Base-by-base conservation (phyloP, 2,113 vertebrate species). In the Uria lomvia region DNA sequence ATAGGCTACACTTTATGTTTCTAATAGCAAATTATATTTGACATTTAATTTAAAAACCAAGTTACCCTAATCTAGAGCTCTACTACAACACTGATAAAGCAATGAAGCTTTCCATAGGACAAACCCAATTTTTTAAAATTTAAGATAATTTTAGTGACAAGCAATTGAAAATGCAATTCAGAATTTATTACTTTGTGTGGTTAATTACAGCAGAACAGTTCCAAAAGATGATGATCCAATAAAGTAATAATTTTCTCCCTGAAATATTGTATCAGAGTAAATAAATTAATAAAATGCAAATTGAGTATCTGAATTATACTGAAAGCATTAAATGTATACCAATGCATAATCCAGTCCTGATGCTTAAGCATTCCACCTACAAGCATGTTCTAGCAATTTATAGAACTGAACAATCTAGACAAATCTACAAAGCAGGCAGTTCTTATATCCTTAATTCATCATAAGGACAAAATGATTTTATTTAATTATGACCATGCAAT, bases 21-120 rank as follows among this genome's bases (percentile, higher is more conserved):
- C 95, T 67, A 92, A 79, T 75, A 94, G 68, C 55, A 98, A 98
- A 97, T 98, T 95, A 94, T 94, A 97, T 95, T 88, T 98, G 97
- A 98, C 97, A 97, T 95, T 94, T 95, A 97, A 98, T 98, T 98
- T 97, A 90, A 97, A 97, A 98, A 97, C 60, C 82, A 97, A 97
- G 86, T 97, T 98, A 91, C 92, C 86, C 90, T 97, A 96, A 98
- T 97, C 91, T 96, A 94, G 92, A 97, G 88, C 90, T 97, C 71
- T 93, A 86, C 94, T 94, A 85, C 38, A 94, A 52, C 77, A 95
- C 56, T 19, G 86, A 97, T 92, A 96, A 96, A 97, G 83, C 82
- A 97, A 95, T 72, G 81, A 97, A 98, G 80, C 81, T 95, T 97
- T 98, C 96, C 90, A 92, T 87, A 85, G 91, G 81, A 98, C 56